Conservation (phyloP, 2,888 invertebrate genomes). For the Trimorus sp. region DNA sequence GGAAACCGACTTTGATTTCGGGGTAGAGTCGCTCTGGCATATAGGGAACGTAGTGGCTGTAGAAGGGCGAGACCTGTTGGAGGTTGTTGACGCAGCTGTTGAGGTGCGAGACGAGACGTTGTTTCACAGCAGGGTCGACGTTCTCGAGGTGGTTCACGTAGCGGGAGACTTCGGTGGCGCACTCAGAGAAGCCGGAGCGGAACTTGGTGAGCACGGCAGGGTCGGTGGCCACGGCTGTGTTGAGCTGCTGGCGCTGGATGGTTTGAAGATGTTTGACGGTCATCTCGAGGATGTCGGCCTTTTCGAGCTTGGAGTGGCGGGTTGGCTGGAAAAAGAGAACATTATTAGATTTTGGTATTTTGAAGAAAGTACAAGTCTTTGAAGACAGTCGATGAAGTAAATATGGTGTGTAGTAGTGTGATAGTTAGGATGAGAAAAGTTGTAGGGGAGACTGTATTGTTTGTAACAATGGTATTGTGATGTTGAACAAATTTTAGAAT, state of each 20-base stretch:
- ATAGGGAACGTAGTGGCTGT: constrained; percentile 80
- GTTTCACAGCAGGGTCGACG: constrained; percentile 84
- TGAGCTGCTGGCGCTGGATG: constrained; percentile 92
- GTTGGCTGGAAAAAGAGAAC: constrained; percentile 88
- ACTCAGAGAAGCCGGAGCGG: constrained; percentile 93
- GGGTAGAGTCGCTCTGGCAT: constrained; percentile 80
- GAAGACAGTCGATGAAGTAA: too few relatives aligned
- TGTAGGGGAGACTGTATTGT: too few relatives aligned
- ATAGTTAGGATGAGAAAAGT: too few relatives aligned
- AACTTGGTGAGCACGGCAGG: constrained; percentile 92
- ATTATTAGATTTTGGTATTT: constrained; percentile 8
- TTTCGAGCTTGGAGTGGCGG: constrained; percentile 96
- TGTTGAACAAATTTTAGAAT: too few relatives aligned
- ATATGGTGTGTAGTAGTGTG: too few relatives aligned
- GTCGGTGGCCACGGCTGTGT: constrained; percentile 91
- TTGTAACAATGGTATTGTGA: too few relatives aligned
- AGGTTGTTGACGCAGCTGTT: constrained; percentile 85
- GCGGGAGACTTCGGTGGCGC: constrained; percentile 91
- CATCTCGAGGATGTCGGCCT: constrained; percentile 97
- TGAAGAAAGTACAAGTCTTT: too few relatives aligned
- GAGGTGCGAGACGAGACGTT: constrained; percentile 86
- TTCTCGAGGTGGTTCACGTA: constrained; percentile 87
- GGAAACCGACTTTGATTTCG: constrained; percentile 80
- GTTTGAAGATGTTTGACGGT: constrained; percentile 96
- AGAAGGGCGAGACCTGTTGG: constrained; percentile 82